Conservation (phyloP, 1,140 invertebrate genomes). For the Trinorchestia longiramus region DNA sequence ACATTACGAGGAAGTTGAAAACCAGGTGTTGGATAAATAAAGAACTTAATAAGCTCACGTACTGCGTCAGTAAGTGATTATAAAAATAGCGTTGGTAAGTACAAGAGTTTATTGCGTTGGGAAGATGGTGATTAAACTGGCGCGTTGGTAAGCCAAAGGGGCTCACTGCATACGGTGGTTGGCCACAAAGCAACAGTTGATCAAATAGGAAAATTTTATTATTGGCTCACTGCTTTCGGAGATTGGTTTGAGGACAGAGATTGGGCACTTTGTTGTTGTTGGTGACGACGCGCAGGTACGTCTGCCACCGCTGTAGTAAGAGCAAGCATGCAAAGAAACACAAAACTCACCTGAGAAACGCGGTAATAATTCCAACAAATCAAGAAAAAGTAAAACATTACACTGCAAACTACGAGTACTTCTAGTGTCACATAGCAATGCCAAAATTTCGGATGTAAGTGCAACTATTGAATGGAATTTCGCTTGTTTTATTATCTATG, state of each 20-base stretch:
- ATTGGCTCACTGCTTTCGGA: conserved; percentile 97
- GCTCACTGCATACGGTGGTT: not conserved
- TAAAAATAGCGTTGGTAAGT: not conserved
- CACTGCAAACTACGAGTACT: not conserved
- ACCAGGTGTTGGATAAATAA: not conserved
- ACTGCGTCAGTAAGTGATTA: not conserved
- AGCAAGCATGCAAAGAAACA: conserved; percentile 58
- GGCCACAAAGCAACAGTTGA: not conserved
- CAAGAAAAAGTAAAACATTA: not conserved
- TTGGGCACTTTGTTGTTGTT: conserved; percentile 98
- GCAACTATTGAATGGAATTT: no score
- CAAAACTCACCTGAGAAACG: not conserved
- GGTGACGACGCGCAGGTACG: conserved; percentile 87
- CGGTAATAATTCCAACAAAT: not conserved
- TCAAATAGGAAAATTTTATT: not conserved
- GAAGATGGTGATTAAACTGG: no score
- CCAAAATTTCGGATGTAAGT: not conserved
- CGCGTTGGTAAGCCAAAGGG: no score
- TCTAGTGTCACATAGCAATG: not conserved
- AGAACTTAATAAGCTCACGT: not conserved
- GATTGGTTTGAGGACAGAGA: conserved; percentile 91
- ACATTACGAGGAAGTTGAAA: not conserved
- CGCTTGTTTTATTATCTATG: no score
- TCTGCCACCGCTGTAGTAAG: conserved; percentile 87
- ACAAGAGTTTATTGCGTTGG: not conserved